phyloP scores from a whole-genome alignment of 2,113 vertebrate species.

The Bufo gargarizans region DNA sequence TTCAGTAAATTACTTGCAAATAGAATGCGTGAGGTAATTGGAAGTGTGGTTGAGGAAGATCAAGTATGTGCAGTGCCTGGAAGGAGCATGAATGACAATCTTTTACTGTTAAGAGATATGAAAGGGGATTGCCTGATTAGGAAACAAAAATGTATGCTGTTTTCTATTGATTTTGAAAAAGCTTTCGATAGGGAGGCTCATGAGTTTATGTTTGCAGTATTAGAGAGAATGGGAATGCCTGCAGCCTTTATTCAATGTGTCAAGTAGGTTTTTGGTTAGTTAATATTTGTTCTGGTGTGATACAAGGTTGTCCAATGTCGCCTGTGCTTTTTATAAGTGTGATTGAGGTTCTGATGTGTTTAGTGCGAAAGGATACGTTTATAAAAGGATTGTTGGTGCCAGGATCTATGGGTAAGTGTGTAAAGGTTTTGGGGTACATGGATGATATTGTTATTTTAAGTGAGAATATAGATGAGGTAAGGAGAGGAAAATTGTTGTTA shows the following conservation, averaged over 20 bases:
- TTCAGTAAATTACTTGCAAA: neutral
- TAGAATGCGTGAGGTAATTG: too few species aligned
- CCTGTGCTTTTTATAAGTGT: neutral
- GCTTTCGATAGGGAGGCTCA: too few species aligned
- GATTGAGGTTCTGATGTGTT: too few species aligned
- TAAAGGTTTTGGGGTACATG: too few species aligned
- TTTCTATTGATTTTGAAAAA: too few species aligned
- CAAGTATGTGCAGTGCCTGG: too few species aligned
- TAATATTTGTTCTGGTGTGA: neutral
- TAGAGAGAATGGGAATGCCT: neutral
- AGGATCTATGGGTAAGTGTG: neutral
- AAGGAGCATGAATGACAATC: neutral
- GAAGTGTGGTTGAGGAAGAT: too few species aligned
- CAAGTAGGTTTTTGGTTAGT: neutral
- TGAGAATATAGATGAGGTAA: neutral
- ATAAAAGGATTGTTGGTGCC: neutral
- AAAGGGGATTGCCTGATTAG: too few species aligned
- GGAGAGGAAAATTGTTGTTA: neutral
- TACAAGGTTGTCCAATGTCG: constrained; percentile 10
- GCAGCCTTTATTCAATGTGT: neutral
- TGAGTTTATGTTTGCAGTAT: too few species aligned
- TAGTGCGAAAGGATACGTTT: neutral
- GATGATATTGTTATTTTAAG: neutral
- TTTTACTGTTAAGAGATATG: too few species aligned
- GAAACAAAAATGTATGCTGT: too few species aligned